phyloP scores from a whole-genome alignment of 2,888 invertebrate species.

The Dryocosmus kuriphilus region DNA sequence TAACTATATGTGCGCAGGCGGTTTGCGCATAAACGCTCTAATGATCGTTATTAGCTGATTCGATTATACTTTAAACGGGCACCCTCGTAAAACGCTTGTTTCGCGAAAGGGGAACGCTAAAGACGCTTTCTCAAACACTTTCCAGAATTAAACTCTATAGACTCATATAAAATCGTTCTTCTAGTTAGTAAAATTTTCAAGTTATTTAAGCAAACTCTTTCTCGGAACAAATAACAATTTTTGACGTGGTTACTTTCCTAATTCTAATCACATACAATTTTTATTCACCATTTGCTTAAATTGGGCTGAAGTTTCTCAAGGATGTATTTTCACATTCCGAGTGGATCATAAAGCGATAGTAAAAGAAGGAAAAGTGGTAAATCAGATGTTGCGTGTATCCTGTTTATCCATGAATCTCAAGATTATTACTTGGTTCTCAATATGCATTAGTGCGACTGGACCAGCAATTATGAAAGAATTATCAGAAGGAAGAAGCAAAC shows the following conservation, averaged over 20 bases:
- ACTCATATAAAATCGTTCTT: background rate
- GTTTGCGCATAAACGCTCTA: constrained; percentile 49
- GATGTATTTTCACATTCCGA: constrained; percentile 21
- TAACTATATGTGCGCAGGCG: constrained; percentile 30
- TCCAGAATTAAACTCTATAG: background rate
- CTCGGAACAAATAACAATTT: background rate
- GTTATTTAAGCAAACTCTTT: background rate
- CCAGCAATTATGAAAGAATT: constrained; percentile 49
- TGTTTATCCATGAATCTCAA: constrained; percentile 27
- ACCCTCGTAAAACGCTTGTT: constrained; percentile 59
- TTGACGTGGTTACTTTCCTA: background rate
- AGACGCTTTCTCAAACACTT: constrained; percentile 32
- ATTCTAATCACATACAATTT: background rate
- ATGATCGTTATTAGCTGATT: constrained; percentile 62
- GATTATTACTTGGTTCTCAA: constrained; percentile 24
- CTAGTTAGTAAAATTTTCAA: background rate
- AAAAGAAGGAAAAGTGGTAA: constrained; percentile 26
- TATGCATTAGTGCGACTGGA: constrained; percentile 28
- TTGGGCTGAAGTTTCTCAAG: background rate
- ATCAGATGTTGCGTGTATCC: constrained; percentile 32
- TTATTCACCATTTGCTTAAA: background rate
- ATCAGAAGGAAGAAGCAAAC: constrained; percentile 44
- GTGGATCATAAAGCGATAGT: constrained; percentile 22
- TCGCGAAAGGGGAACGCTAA: constrained; percentile 32
- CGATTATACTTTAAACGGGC: constrained; percentile 65